These are phyloP conservation scores for Thymelicus acteon DNA, from an alignment of 2,888 invertebrate genomes.

Conservation along the genomic window DNA sequence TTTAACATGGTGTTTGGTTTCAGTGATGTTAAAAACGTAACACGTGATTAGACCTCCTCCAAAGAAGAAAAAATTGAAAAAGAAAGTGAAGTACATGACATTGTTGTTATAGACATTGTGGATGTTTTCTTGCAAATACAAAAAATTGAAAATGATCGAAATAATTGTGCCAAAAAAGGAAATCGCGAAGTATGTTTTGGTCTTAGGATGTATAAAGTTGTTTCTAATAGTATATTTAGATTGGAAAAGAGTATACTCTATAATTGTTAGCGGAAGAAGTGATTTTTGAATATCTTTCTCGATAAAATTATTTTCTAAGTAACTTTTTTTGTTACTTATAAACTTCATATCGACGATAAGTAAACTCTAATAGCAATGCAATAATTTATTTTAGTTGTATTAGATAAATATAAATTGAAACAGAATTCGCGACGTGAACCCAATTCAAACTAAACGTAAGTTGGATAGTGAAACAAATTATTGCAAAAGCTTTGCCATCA, in stretches of 20 bases:
- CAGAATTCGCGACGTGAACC: not conserved
- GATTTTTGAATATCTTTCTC: slow-evolving; percentile 19
- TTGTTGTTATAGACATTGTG: not conserved
- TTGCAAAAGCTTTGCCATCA: slow-evolving; percentile 6
- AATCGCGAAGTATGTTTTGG: slow-evolving; percentile 8
- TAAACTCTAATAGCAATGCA: too few species aligned
- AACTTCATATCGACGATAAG: slow-evolving; percentile 11
- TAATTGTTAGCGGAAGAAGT: slow-evolving; percentile 15
- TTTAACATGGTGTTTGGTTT: slow-evolving; percentile 11
- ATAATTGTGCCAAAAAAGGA: slow-evolving; percentile 21
- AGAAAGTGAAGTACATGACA: not conserved
- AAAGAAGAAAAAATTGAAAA: slow-evolving; percentile 11
- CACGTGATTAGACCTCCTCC: slow-evolving; percentile 1
- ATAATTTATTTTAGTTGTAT: too few species aligned
- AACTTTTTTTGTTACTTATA: slow-evolving; percentile 17
- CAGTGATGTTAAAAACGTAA: slow-evolving; percentile 6
- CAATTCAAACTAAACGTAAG: not conserved
- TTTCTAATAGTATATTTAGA: slow-evolving; percentile 25
- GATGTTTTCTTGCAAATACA: not conserved
- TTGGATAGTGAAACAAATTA: slow-evolving; percentile 4
- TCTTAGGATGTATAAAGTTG: slow-evolving; percentile 28
- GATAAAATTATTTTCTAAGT: slow-evolving; percentile 25
- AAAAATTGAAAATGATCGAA: not conserved
- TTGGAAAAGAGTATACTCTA: slow-evolving; percentile 14
- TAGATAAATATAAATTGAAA: too few species aligned